phyloP scores from a whole-genome alignment of 2,888 invertebrate genomes.

The Ormyrus rosae region DNA sequence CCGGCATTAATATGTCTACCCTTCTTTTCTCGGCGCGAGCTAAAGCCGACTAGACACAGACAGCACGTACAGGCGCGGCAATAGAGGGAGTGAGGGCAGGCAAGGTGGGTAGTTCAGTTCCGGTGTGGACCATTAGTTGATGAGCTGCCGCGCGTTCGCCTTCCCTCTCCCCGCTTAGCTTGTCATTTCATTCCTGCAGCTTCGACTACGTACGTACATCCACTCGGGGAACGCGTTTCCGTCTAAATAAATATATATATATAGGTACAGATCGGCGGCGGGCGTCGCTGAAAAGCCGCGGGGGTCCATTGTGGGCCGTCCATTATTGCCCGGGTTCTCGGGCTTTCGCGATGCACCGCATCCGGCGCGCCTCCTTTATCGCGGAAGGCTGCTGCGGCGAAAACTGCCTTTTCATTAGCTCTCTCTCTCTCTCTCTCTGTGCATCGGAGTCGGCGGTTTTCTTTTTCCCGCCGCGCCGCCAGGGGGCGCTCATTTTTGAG shows the following conservation, averaged over 20 bases:
- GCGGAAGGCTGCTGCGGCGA: background rate
- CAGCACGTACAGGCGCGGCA: background rate
- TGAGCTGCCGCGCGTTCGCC: slow-evolving; percentile 66
- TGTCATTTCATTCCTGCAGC: slow-evolving; percentile 49
- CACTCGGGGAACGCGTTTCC: background rate
- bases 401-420: slow-evolving; percentile 35
- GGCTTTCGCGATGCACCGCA: slow-evolving; percentile 27
- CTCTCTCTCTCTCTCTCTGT: too few relatives aligned
- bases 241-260: too few relatives aligned
- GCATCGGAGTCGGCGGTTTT: too few relatives aligned
- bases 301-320: slow-evolving; percentile 29
- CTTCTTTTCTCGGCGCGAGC: slow-evolving; percentile 4
- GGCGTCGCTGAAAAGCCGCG: slow-evolving; percentile 33
- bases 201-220: background rate
- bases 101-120: slow-evolving; percentile 69
- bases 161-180: slow-evolving; percentile 19
- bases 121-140: slow-evolving; percentile 76
- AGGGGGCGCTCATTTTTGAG: background rate
- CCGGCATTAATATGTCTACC: slow-evolving; percentile 23
- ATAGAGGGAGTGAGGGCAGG: slow-evolving; percentile 21
- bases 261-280: background rate
- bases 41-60: background rate
- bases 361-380: background rate
- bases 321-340: slow-evolving; percentile 33
- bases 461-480: background rate